Conservation (phyloP, 2,888 invertebrate genomes). For the Drosophila acutilabella region DNA sequence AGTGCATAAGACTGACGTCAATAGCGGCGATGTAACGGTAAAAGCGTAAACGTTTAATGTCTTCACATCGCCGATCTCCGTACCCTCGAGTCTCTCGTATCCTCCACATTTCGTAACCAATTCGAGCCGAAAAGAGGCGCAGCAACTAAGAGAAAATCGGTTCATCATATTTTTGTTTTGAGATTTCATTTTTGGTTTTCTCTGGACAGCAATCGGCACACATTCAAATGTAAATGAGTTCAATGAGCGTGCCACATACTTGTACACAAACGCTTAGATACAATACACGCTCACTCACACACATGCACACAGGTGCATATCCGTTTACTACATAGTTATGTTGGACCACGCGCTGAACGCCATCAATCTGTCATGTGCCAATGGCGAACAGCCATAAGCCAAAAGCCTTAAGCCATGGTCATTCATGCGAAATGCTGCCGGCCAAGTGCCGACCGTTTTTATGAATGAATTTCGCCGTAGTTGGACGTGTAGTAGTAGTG, state of each 20-base stretch:
- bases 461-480: conserved; percentile 76
- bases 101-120: conserved; percentile 64
- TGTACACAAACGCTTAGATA: conserved; percentile 2
- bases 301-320: conserved; percentile 37
- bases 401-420: conserved; percentile 48
- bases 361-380: conserved; percentile 56
- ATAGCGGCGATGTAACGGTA: conserved; percentile 60
- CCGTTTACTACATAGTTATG: conserved; percentile 68
- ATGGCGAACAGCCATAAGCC: conserved; percentile 43
- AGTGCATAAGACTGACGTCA: conserved; percentile 62
- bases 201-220: conserved; percentile 54
- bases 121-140: conserved; percentile 46
- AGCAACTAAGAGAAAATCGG: conserved; percentile 63
- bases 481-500: conserved; percentile 34
- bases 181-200: conserved; percentile 71
- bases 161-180: conserved; percentile 43
- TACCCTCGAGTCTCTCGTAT: neutral
- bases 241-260: conserved; percentile 41
- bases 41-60: conserved; percentile 52
- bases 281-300: conserved; percentile 1
- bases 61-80: neutral
- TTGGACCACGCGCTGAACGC: conserved; percentile 61
- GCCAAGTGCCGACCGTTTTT: conserved; percentile 60
- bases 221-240: conserved; percentile 68
- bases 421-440: conserved; percentile 68